phyloP scores from a whole-genome alignment of 2,888 invertebrate genomes.

The Drosophila robusta region DNA sequence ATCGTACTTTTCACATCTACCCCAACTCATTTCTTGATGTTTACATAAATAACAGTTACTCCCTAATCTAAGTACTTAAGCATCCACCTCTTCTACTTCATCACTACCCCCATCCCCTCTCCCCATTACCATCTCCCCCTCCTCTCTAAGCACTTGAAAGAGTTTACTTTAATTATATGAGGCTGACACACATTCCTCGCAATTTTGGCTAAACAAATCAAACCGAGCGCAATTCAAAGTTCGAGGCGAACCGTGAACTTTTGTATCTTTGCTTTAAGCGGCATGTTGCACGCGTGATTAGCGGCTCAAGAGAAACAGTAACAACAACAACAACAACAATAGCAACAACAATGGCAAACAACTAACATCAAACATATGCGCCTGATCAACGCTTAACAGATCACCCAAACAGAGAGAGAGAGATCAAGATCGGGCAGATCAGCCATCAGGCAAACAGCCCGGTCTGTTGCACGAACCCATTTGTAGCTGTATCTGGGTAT shows the following conservation, averaged over 20 bases:
- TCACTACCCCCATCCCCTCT: background rate
- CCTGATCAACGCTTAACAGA: slow-evolving; percentile 59
- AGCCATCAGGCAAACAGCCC: slow-evolving; percentile 30
- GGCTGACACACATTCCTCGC: slow-evolving; percentile 64
- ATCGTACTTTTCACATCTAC: too few relatives aligned
- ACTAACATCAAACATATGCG: slow-evolving; percentile 75
- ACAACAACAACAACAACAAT: slow-evolving; percentile 28
- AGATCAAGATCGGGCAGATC: slow-evolving; percentile 49
- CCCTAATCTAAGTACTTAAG: too few relatives aligned
- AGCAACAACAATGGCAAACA: slow-evolving; percentile 30
- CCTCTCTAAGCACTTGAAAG: background rate
- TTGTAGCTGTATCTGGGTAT: slow-evolving; percentile 12
- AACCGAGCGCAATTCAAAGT: slow-evolving; percentile 37
- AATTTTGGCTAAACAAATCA: slow-evolving; percentile 47
- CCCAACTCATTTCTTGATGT: too few relatives aligned
- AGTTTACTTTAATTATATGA: slow-evolving; percentile 19
- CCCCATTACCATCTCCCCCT: background rate
- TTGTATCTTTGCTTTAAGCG: slow-evolving; percentile 60
- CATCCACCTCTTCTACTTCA: too few relatives aligned
- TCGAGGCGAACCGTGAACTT: slow-evolving; percentile 46
- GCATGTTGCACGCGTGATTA: slow-evolving; percentile 78
- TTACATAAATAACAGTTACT: too few relatives aligned
- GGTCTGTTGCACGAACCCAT: slow-evolving; percentile 22
- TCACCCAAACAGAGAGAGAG: slow-evolving; percentile 39
- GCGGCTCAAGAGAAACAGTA: slow-evolving; percentile 40